Evolutionary conservation across 30 jellyfish, hydroid and myxozoan genomes (phyloP), one percentile per base, ranked within the genome.

Genomic region (Euphysa ruthae): DNA sequence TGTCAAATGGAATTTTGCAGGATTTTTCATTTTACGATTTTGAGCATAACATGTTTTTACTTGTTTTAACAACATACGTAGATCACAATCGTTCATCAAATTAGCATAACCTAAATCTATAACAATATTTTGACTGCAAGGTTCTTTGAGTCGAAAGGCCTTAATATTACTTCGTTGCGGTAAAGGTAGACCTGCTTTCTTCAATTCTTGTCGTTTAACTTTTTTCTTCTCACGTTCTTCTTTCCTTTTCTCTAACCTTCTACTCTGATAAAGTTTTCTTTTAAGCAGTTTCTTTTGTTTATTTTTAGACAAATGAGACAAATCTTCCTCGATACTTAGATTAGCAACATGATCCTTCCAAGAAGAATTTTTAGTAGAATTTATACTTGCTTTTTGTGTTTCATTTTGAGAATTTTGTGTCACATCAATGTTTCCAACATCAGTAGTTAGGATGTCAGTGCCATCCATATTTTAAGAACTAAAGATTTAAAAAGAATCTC

Each of bases 231-330:
- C 6, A 0, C 80, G 77, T 30, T 68, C 80, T 4, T 49, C 74
- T 50, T 68, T 44, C 19, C 80, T 35, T 68, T 49, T 68, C 32
- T 68, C 74, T 5, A 19, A 35, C 3, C 80, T 72, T 68, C 29
- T 68, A 4, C 50, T 6, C 24, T 16, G 55, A 49, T 30, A 38
- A 14, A 68, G 25, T 43, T 74, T 70, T 49, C 55, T 56, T 49
- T 82, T 82, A 32, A 74, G 75, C 49, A 74, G 51, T 34, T 82
- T 82, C 24, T 82, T 82, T 35, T 51, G 71, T 35, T 82, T 78
- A 64, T 35, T 82, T 51, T 82, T 82, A 8, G 95, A 82, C n/a
- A 74, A 33, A 34, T 22, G 63, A 0, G 16, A 25, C 43, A 43
- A 55, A 14, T 49, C 66, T 16, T 25, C 42, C 16, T 56, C 70